These are phyloP conservation scores for Pediacus dermestoides DNA, from an alignment of 2,888 invertebrate species.

Conservation along the genomic window DNA sequence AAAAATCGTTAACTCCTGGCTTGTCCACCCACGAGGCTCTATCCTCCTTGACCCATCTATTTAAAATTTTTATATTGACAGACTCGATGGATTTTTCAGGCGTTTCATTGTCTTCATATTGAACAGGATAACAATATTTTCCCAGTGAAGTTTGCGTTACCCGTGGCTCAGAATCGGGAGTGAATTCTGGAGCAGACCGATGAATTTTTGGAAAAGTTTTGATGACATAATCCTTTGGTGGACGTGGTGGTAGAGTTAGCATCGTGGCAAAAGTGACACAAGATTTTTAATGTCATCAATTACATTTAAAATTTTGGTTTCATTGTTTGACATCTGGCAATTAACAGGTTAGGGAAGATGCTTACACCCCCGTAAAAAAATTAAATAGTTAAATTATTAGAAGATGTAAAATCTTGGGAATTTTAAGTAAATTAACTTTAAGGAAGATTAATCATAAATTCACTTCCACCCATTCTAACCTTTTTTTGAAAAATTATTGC, in stretches of 20 bases:
- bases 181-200: slow-evolving; percentile 48
- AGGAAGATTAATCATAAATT: no score
- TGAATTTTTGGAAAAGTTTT: slow-evolving; percentile 34
- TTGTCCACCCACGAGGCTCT: slow-evolving; percentile 57
- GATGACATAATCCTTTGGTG: slow-evolving; percentile 44
- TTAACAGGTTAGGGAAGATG: no score
- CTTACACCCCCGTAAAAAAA: no score
- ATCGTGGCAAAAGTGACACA: slow-evolving; percentile 24
- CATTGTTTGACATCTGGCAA: no score
- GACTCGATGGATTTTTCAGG: slow-evolving; percentile 11
- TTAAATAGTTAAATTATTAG: no score
- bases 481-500: no score
- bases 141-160: slow-evolving; percentile 53
- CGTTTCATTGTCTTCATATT: slow-evolving; percentile 47
- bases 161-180: slow-evolving; percentile 49
- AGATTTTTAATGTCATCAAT: background rate
- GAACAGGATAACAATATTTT: slow-evolving; percentile 52
- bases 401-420: no score
- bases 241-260: slow-evolving; percentile 43
- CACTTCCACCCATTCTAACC: no score
- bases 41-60: slow-evolving; percentile 51
- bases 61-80: slow-evolving; percentile 39
- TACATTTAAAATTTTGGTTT: no score
- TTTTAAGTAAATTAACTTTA: no score
- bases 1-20: slow-evolving; percentile 55